Evolutionary conservation across 92 coral and sea anemone species (phyloP), one percentile per base, ranked within the genome.

Genomic region (Epizoanthus fatuus): DNA sequence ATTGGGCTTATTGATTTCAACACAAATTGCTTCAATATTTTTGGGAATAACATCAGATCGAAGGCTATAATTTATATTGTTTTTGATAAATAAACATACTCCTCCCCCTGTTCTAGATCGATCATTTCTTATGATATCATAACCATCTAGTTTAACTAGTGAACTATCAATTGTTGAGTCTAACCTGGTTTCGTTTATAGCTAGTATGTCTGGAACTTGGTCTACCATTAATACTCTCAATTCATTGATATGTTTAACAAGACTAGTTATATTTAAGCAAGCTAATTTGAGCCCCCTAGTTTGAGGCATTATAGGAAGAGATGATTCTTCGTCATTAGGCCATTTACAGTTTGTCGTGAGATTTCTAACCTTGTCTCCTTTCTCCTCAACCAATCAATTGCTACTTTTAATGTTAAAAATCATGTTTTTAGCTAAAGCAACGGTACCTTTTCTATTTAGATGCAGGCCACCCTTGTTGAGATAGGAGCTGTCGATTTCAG

Each of bases 51-150:
- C 1, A 25, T 63, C 69, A 29, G 11, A 4, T 11, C 42, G 39
- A 29, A 63, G 4, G 13, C 39, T 29, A 11, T 63, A 63, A 11
- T 29, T 63, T 22, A 63, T 63, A 63, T 15, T 17, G 22, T 63
- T 63, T 63, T 63, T 25, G 69, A 29, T 63, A 38, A 8, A 63
- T n/a, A 63, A 63, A 63, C 40, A 25, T 63, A 63, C 40, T 63
- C 69, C 69, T 25, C 69, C 69, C 15, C 69, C 69, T 8, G 39
- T 63, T 63, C 16, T 63, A 2, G 39, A 22, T 11, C n/a, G 37
- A 29, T 63, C 69, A 63, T 63, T 63, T 63, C 69, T 63, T n/a
- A 22, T 29, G 39, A 63, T 25, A 15, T 25, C 16, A 9, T 63
- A 2, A 25, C 42, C 69, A 63, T 63, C 69, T 22, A 63, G 40